phyloP scores from a whole-genome alignment of 1,140 invertebrate genomes.

The Hypsibius dujardini region DNA sequence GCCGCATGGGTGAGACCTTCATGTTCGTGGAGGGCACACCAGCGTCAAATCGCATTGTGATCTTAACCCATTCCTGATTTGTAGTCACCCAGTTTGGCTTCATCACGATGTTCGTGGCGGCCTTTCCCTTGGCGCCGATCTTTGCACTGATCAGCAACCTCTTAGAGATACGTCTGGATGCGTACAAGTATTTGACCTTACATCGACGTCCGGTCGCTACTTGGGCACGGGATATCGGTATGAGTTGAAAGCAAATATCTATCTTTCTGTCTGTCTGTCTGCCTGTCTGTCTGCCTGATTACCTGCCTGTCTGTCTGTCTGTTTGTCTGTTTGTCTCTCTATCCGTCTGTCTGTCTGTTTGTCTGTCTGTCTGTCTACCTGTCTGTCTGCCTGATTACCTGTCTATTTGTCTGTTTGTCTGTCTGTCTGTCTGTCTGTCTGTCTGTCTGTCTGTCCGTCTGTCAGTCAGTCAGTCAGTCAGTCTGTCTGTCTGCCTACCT shows the following conservation, averaged over 20 bases:
- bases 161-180: slow-evolving; percentile 71
- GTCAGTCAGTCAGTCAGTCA: background rate
- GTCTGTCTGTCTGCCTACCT: background rate
- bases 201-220: slow-evolving; percentile 65
- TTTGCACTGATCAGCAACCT: slow-evolving; percentile 70
- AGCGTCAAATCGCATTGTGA: too few species aligned
- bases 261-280: background rate
- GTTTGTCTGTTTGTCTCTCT: too few species aligned
- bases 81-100: slow-evolving; percentile 73
- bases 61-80: slow-evolving; percentile 24
- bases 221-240: slow-evolving; percentile 61
- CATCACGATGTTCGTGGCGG: slow-evolving; percentile 71
- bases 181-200: slow-evolving; percentile 62
- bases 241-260: background rate
- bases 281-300: background rate
- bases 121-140: slow-evolving; percentile 68
- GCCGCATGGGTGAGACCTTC: slow-evolving; percentile 31
- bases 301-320: background rate
- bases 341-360: background rate
- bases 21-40: background rate
- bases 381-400: background rate
- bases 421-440: too few species aligned
- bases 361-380: background rate
- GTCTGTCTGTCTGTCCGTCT: background rate
- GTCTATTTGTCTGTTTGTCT: background rate